phyloP scores from a whole-genome alignment of 2,888 invertebrate species.

The Eupithecia inturbata region DNA sequence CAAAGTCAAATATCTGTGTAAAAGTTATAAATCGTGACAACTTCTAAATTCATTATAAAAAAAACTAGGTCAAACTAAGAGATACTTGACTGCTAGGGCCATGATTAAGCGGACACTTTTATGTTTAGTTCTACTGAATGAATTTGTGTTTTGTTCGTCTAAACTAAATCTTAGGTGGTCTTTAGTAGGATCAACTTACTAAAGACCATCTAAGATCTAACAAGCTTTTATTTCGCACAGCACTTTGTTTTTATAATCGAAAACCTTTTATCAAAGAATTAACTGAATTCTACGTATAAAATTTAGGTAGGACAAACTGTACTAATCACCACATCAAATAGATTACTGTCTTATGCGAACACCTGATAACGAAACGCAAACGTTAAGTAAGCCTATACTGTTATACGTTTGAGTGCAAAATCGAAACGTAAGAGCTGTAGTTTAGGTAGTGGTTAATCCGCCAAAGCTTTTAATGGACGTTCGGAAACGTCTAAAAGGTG shows the following conservation, averaged over 20 bases:
- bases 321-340: background rate
- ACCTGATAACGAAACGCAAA: slow-evolving; percentile 44
- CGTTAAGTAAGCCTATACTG: slow-evolving; percentile 43
- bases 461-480: slow-evolving; percentile 77
- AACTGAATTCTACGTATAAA: background rate
- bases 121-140: no score
- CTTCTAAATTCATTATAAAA: no score
- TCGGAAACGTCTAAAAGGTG: slow-evolving; percentile 68
- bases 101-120: no score
- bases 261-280: background rate
- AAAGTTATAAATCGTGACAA: no score
- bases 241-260: background rate
- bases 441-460: slow-evolving; percentile 64
- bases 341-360: background rate
- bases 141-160: no score
- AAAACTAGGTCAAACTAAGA: no score
- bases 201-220: slow-evolving; percentile 6
- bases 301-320: background rate
- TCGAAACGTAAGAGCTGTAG: slow-evolving; percentile 53
- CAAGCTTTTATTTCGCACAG: slow-evolving; percentile 9
- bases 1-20: no score
- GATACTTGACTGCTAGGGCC: no score
- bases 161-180: no score
- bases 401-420: slow-evolving; percentile 54
- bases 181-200: no score